Percentiles rank a stretch among this genome's conserved stretches.
These are phyloP conservation scores for Apomyelois bistriatella DNA, from an alignment of 2,888 invertebrate species.

Conservation along the genomic window DNA sequence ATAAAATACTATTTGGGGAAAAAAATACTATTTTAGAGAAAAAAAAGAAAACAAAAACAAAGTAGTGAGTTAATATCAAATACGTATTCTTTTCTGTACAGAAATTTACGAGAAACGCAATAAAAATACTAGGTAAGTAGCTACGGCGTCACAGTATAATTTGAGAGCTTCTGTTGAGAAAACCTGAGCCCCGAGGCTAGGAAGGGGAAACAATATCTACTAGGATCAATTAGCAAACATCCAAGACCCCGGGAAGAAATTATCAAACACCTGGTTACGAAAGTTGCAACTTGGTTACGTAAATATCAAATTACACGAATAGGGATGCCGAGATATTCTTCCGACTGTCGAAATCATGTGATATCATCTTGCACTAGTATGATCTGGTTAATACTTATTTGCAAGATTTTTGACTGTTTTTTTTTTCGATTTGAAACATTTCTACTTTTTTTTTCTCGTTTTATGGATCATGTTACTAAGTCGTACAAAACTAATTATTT, in stretches of 20 bases:
- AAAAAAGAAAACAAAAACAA: not conserved
- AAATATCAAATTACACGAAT: not conserved
- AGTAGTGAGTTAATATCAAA: not conserved
- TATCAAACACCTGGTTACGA: conserved; percentile 44
- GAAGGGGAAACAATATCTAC: conserved; percentile 46
- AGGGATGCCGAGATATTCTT: too few relatives aligned
- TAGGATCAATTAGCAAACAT: conserved; percentile 45
- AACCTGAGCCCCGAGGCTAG: conserved; percentile 22
- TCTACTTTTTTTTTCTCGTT: too few relatives aligned
- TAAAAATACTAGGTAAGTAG: not conserved
- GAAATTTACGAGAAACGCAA: not conserved
- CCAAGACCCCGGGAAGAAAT: conserved; percentile 39
- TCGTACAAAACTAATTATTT: too few relatives aligned
- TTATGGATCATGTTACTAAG: too few relatives aligned
- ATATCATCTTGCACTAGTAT: too few relatives aligned
- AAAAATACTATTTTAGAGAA: too few relatives aligned
- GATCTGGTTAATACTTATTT: too few relatives aligned
- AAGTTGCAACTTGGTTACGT: not conserved
- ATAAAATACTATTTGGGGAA: too few relatives aligned
- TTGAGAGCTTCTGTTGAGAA: not conserved
- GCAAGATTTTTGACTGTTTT: too few relatives aligned
- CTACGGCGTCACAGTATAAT: not conserved
- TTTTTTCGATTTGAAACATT: too few relatives aligned
- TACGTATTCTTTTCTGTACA: not conserved
- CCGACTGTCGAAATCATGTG: too few relatives aligned